These are phyloP conservation scores for Artibeus jamaicensis DNA, from an alignment of 2,797 vertebrate genomes.

Conservation along the genomic window DNA sequence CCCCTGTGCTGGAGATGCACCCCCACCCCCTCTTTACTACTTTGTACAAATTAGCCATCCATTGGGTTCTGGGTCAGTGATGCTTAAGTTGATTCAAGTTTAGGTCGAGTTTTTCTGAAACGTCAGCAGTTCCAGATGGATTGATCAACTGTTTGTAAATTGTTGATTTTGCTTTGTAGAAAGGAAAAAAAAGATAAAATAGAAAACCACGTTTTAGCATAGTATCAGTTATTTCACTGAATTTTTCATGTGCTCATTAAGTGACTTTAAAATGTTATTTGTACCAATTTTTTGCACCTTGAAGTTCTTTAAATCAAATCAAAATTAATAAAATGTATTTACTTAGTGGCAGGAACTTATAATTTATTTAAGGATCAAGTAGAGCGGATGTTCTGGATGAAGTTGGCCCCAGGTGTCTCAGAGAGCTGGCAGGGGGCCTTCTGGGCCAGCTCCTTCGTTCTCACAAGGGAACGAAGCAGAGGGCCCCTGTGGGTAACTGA, in stretches of 20 bases:
- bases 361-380: background rate
- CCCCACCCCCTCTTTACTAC: background rate
- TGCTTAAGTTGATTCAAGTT: background rate
- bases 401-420: background rate
- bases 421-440: background rate
- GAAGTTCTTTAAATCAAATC: conserved; percentile 1
- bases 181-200: background rate
- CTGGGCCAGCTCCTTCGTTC: background rate
- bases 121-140: background rate
- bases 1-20: background rate
- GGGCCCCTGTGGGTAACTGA: background rate
- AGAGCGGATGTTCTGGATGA: background rate
- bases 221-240: background rate
- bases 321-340: background rate
- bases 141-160: background rate
- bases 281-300: background rate
- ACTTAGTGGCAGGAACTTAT: background rate
- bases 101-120: background rate
- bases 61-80: background rate
- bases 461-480: background rate
- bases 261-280: background rate
- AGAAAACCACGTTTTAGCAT: background rate
- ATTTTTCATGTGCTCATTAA: background rate
- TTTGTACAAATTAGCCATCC: background rate
- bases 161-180: conserved; percentile 2